Conservation (phyloP, 2,797 vertebrate species). For the Notolepis coatsorum region DNA sequence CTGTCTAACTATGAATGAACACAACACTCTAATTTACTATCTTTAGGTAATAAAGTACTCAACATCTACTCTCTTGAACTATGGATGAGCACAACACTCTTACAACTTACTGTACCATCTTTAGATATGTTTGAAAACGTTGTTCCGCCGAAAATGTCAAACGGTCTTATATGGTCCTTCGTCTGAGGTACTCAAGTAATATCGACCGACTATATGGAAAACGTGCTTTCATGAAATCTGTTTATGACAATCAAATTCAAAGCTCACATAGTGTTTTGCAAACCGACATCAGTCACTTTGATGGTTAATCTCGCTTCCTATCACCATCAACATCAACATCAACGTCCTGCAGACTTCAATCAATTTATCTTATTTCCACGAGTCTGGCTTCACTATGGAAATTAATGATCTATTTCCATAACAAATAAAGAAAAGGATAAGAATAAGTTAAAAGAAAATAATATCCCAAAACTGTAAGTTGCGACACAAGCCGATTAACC, state of each 20-base stretch:
- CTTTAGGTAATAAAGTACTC: too few species aligned
- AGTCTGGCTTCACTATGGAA: constrained; percentile 12
- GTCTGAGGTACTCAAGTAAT: too few species aligned
- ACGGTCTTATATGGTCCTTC: too few species aligned
- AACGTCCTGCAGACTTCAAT: constrained; percentile 16
- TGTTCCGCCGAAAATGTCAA: too few species aligned
- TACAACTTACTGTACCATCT: too few species aligned
- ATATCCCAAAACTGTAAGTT: constrained; percentile 22
- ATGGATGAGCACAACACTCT: too few species aligned
- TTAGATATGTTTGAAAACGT: too few species aligned
- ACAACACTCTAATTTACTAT: too few species aligned
- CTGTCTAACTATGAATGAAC: too few species aligned
- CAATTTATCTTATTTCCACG: constrained; percentile 11
- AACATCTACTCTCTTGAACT: too few species aligned
- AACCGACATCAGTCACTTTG: constrained; percentile 8
- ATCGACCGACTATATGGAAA: constrained; percentile 63
- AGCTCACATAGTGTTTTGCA: constrained; percentile 42
- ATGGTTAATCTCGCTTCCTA: neutral
- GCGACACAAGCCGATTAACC: constrained; percentile 41
- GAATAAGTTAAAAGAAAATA: constrained; percentile 16
- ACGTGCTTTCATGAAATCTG: constrained; percentile 40
- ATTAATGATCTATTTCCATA: constrained; percentile 13
- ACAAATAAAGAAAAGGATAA: constrained; percentile 14
- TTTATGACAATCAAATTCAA: constrained; percentile 22
- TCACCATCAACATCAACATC: constrained; percentile 21